Base-by-base conservation (phyloP, 1,140 invertebrate genomes). In the Daktulosphaira vitifoliae region DNA sequence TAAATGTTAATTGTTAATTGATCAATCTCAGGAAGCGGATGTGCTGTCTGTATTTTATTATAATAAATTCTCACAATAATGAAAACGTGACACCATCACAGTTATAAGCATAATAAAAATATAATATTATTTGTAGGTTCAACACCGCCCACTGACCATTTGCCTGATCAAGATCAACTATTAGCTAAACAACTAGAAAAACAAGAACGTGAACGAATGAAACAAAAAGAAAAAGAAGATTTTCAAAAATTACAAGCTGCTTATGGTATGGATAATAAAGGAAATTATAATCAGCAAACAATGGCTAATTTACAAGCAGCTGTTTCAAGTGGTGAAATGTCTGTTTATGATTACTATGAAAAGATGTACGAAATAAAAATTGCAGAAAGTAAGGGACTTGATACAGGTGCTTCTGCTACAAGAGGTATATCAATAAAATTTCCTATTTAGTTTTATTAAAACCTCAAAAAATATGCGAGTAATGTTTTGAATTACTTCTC, bases 251-350 rank as follows among this genome's bases (percentile, higher is more conserved):
- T 69, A 11, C 74, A 84, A 80, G 88, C 87, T 11, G 86, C 89
- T 72, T 91, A 91, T 75, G 90, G 90, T 1, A 92, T 92, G 89
- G 88, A 90, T 70, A 87, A 89, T 76, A 85, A 88, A 70, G 84
- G 83, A 29, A 87, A 86, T 70, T 89, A 88, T 76, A 81, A 83
- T 38, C 86, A 88, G 70, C 88, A 92, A 68, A 89, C 87, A 59
- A 82, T 89, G 1, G 84, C 83, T 23, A 88, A 88, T 73, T 83
- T 94, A 79, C 86, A 90, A 72, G 77, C 84, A 48, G 89, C 90
- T 54, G 89, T 92, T 8, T 87, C 86, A 73, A 84, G 84, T 23
- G 90, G 90, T 2, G 86, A 90, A 72, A 84, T 94, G 76, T 85
- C 86, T 11, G 85, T 90, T 1, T 81, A 84, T 0, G 90, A 92